Evolutionary conservation across 2,797 vertebrate genomes (phyloP).

Genomic region (Danio aesculapii): DNA sequence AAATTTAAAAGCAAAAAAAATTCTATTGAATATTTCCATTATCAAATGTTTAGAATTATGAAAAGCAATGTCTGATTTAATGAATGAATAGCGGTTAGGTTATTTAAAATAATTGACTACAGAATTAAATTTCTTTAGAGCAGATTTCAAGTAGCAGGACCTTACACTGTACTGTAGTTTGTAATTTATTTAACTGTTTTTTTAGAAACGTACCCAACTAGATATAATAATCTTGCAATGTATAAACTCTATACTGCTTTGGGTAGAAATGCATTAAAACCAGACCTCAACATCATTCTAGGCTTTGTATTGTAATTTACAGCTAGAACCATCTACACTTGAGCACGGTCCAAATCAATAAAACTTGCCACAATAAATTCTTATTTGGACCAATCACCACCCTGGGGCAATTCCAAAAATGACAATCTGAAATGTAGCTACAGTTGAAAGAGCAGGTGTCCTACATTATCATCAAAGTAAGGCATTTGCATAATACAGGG

Average conservation of each 20-base stretch:
- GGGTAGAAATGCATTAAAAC: background rate
- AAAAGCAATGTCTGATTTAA: background rate
- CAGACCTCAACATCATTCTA: background rate
- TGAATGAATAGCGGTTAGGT: background rate
- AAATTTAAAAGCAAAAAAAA: background rate
- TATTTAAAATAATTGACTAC: too few species aligned
- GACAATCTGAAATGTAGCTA: background rate
- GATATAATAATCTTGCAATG: background rate
- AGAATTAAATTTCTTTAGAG: background rate
- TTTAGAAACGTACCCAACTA: background rate
- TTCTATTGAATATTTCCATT: background rate
- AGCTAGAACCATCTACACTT: constrained; percentile 3
- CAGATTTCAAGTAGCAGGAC: background rate
- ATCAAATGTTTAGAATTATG: background rate
- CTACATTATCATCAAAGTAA: constrained; percentile 1
- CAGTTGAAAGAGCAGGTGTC: constrained; percentile 26
- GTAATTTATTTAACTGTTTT: background rate
- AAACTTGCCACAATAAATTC: constrained; percentile 11
- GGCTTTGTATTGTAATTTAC: background rate
- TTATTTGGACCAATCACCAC: constrained; percentile 21
- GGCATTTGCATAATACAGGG: constrained; percentile 14
- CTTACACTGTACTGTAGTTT: background rate
- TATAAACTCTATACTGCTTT: background rate
- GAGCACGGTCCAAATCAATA: constrained; percentile 10
- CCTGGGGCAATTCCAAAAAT: background rate